Evolutionary conservation across 2,113 vertebrate genomes (phyloP).

Genomic region (Eurystomus gularis): DNA sequence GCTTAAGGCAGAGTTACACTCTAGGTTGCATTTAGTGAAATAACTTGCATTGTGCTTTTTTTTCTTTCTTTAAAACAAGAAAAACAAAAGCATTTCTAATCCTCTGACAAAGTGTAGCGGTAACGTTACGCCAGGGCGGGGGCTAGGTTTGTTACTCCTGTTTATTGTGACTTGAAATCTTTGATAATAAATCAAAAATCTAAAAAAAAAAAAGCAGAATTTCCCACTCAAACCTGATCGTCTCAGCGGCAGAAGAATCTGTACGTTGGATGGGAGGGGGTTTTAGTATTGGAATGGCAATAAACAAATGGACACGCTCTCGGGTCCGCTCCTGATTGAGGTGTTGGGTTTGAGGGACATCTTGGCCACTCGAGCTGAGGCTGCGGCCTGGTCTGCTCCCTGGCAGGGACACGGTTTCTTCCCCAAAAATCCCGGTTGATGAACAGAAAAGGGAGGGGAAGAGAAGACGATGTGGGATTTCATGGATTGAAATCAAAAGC

Average conservation of each 20-base stretch:
- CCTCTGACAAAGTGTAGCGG: background rate
- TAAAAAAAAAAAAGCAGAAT: background rate
- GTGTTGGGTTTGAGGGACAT: too few species aligned
- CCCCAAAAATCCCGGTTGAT: too few species aligned
- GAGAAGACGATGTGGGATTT: accelerated
- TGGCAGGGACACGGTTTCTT: too few species aligned
- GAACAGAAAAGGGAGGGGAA: accelerated
- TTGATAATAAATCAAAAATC: conserved; percentile 34
- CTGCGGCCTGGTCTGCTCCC: too few species aligned
- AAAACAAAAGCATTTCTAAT: background rate
- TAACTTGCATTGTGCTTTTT: background rate
- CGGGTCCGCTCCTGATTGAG: background rate
- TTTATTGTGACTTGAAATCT: conserved; percentile 62
- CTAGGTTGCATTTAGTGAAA: background rate
- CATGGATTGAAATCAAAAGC: background rate
- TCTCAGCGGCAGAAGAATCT: background rate
- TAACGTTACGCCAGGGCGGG: background rate
- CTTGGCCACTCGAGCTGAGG: too few species aligned
- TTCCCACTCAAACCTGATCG: background rate
- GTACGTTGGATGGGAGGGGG: background rate
- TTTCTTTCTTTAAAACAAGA: background rate
- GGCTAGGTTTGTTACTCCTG: conserved; percentile 12
- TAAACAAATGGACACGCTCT: background rate
- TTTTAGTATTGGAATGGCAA: conserved; percentile 33
- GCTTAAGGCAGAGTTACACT: background rate